Base-by-base conservation (phyloP, 1,140 invertebrate species). In the Hydropsyche tenuis region DNA sequence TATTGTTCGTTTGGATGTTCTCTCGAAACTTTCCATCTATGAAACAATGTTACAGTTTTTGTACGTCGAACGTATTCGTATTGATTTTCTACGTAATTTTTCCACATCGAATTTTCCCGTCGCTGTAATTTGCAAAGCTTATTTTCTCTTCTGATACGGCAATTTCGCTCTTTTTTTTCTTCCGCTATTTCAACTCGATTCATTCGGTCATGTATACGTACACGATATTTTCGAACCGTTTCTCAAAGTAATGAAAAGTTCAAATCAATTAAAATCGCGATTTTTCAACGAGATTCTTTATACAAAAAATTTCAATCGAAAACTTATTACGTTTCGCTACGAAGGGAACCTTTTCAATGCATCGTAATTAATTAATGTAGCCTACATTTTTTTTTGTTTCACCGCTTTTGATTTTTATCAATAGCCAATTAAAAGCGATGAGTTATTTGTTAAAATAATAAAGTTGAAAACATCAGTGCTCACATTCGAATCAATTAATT, bases 1-100 rank as follows among this genome's bases (percentile, higher is more conserved):
- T 27, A 27, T 12, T 25, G 56, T 60, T 60, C 56, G 56, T 27
- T 37, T 20, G 22, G 23, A 25, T 60, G 56, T 60, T 60, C 56
- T 9, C 30, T 4, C 9, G 30, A 37, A 37, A 37, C 30, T 37
- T 37, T 37, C 9, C 9, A 9, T 37, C 30, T 37, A 37, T 37
- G 30, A 37, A 37, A 37, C 30, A 37, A 37, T 37, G 30, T 37
- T 4, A 37, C 30, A 37, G 30, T 37, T 37, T 37, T 37, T 9
- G 3, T 37, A 37, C 3, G 30, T 9, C 30, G 9, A 37, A 37
- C 30, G 30, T 37, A 37, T 37, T 37, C 9, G 30, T 37, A 37
- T 37, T 9, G 30, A 37, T 37, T 37, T 37, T 37, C 30, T 9
- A 9, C 9, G 30, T 4, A 37, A 37, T 37, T 37, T 37, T 37